These are phyloP conservation scores for Panthera uncia DNA, from an alignment of 2,113 vertebrate species.

Conservation along the genomic window DNA sequence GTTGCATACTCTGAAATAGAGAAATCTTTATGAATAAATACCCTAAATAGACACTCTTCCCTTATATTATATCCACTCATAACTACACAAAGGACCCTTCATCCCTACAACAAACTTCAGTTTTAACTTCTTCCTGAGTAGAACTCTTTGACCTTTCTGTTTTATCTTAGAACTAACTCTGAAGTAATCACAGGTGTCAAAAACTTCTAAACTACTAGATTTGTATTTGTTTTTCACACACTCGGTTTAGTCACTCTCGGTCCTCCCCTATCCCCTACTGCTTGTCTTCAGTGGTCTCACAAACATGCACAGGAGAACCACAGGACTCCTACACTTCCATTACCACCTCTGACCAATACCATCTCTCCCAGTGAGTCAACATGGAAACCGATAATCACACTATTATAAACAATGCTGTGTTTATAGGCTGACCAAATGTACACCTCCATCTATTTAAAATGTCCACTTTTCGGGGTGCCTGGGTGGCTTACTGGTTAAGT, in stretches of 20 bases:
- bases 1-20: not conserved
- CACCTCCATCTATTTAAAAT: not conserved
- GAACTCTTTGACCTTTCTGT: not conserved
- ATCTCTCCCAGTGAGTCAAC: not conserved
- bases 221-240: not conserved
- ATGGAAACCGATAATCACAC: not conserved
- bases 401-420: not conserved
- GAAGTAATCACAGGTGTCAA: not conserved
- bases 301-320: not conserved
- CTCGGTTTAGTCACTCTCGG: not conserved
- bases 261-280: no score
- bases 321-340: not conserved
- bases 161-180: not conserved
- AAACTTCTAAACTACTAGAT: not conserved
- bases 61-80: not conserved
- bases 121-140: conserved; percentile 6
- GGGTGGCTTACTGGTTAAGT: no score
- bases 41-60: not conserved
- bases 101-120: not conserved
- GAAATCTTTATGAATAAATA: not conserved
- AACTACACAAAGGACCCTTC: not conserved
- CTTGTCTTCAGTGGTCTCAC: not conserved
- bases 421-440: not conserved
- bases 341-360: not conserved
- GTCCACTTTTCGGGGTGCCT: no score